Evolutionary conservation across 2,888 invertebrate genomes (phyloP).

Genomic region (Clostera curtula): DNA sequence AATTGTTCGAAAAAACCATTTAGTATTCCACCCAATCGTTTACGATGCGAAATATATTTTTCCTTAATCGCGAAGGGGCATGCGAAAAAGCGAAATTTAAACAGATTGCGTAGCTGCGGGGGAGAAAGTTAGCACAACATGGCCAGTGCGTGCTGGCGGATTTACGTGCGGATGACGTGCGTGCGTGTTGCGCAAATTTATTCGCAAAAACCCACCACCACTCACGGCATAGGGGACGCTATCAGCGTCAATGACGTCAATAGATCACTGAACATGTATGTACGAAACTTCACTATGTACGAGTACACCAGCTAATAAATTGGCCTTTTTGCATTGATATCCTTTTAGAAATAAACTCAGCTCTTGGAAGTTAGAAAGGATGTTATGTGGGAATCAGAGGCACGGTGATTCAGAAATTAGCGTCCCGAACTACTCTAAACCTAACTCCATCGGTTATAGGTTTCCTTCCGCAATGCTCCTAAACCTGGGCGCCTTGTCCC

Average conservation of each 20-base stretch:
- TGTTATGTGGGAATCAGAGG: too few relatives aligned
- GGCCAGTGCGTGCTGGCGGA: constrained; percentile 36
- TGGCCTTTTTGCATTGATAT: too few relatives aligned
- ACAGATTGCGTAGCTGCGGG: constrained; percentile 40
- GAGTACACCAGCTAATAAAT: constrained; percentile 12
- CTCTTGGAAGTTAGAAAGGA: too few relatives aligned
- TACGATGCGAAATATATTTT: constrained; percentile 13
- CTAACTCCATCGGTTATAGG: too few relatives aligned
- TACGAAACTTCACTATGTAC: too few relatives aligned
- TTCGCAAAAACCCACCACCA: constrained; percentile 26
- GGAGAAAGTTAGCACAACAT: constrained; percentile 51
- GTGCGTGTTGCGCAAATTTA: constrained; percentile 43
- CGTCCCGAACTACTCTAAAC: too few relatives aligned
- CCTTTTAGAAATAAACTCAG: too few relatives aligned
- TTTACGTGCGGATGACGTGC: constrained; percentile 45
- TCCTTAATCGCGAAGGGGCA: constrained; percentile 19
- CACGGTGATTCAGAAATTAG: too few relatives aligned
- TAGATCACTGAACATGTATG: too few relatives aligned
- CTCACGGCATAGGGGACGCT: constrained; percentile 31
- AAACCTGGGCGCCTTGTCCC: too few relatives aligned
- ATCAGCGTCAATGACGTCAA: constrained; percentile 17
- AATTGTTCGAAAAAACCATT: constrained; percentile 3
- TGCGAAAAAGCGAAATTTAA: constrained; percentile 54
- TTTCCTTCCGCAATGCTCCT: too few relatives aligned
- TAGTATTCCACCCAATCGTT: constrained; percentile 12